Evolutionary conservation across 2,797 vertebrate species (phyloP).

Genomic region (Mormyrus hasselquistii): DNA sequence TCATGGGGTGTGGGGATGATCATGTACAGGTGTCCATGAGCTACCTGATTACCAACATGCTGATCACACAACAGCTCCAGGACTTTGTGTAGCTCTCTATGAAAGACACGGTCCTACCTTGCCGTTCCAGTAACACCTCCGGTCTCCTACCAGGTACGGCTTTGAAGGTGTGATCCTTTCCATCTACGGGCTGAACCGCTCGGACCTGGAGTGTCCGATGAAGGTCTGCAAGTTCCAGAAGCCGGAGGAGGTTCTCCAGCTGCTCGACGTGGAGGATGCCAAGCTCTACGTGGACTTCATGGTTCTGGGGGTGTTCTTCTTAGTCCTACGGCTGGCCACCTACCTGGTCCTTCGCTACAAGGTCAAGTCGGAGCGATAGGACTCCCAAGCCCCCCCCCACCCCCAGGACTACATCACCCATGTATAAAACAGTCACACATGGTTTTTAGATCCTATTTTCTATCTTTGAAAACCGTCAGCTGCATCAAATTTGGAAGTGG

Average conservation of each 20-base stretch:
- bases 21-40: not conserved
- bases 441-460: constrained; percentile 7
- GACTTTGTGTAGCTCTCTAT: not conserved
- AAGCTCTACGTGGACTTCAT: constrained; percentile 97
- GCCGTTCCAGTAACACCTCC: not conserved
- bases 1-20: not conserved
- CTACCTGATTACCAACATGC: not conserved
- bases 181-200: constrained; percentile 94
- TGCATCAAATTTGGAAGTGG: not conserved
- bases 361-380: constrained; percentile 90
- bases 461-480: not conserved
- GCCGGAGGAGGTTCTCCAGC: constrained; percentile 81
- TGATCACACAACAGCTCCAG: not conserved
- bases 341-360: constrained; percentile 94
- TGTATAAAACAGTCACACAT: not conserved
- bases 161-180: constrained; percentile 94
- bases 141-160: constrained; percentile 72
- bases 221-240: constrained; percentile 82
- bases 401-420: not conserved
- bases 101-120: not conserved
- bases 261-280: constrained; percentile 87
- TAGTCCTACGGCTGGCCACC: constrained; percentile 82
- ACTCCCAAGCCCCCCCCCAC: not conserved
- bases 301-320: constrained; percentile 84
- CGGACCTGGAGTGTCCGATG: constrained; percentile 77